phyloP scores from a whole-genome alignment of 2,113 vertebrate species.

The Pelecanus crispus region DNA sequence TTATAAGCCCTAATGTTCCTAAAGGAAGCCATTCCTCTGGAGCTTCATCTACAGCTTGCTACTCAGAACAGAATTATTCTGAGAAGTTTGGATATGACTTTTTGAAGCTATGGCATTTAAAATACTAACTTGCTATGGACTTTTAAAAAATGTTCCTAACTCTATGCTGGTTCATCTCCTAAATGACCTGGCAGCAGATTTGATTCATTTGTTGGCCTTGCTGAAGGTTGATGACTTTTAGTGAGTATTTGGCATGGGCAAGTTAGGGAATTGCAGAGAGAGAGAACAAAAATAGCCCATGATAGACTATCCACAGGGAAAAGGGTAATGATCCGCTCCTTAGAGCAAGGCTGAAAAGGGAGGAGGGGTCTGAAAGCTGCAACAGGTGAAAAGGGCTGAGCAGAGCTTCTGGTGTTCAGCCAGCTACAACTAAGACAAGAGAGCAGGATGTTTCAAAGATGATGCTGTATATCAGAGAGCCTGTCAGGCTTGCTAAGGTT shows the following conservation, averaged over 20 bases:
- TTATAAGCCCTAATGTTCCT: constrained; percentile 32
- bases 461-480: neutral
- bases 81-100: constrained; percentile 10
- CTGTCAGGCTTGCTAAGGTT: neutral
- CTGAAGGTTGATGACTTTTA: constrained; percentile 51
- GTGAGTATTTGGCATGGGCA: constrained; percentile 9
- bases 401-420: neutral
- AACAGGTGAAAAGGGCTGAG: neutral
- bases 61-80: neutral
- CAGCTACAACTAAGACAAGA: neutral
- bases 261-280: neutral
- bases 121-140: neutral
- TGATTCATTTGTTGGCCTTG: constrained; percentile 47
- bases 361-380: neutral
- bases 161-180: neutral
- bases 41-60: constrained; percentile 8
- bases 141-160: constrained; percentile 4
- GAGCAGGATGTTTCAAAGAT: neutral
- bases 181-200: constrained; percentile 35
- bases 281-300: constrained; percentile 27
- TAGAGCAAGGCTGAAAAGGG: neutral
- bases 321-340: neutral
- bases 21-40: neutral
- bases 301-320: neutral
- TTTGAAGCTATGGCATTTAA: constrained; percentile 16